Conservation (phyloP, 2,888 invertebrate species). For the Chloroclystis v-ata region DNA sequence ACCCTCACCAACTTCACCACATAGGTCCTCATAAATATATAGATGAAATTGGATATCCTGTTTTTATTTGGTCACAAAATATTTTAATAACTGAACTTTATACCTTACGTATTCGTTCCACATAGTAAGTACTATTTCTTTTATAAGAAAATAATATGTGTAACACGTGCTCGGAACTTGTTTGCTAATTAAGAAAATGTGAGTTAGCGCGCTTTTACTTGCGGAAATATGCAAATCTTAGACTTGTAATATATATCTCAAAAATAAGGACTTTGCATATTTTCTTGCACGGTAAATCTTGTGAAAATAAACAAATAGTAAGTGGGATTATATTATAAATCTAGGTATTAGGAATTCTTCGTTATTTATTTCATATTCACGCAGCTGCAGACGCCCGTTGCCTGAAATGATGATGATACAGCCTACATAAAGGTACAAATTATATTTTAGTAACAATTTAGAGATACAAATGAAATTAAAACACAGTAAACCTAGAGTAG, state of each 20-base stretch:
- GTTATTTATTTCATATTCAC: too few relatives aligned
- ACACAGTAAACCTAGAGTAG: slow-evolving; percentile 18
- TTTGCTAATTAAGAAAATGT: slow-evolving; percentile 67
- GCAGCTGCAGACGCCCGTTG: too few relatives aligned
- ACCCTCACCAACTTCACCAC: too few relatives aligned
- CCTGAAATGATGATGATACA: too few relatives aligned
- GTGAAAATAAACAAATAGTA: too few relatives aligned
- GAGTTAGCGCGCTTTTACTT: slow-evolving; percentile 58
- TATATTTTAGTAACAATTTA: background rate
- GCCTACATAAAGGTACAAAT: too few relatives aligned
- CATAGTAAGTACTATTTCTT: too few relatives aligned
- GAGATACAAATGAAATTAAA: slow-evolving; percentile 19
- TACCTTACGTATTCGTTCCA: background rate
- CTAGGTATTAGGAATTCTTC: too few relatives aligned
- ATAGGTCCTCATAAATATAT: too few relatives aligned
- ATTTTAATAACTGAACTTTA: background rate
- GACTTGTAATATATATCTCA: background rate
- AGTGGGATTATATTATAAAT: too few relatives aligned
- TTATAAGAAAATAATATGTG: slow-evolving; percentile 3
- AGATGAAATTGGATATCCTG: too few relatives aligned
- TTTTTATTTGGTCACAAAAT: background rate
- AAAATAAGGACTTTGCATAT: too few relatives aligned
- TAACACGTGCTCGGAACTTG: slow-evolving; percentile 32
- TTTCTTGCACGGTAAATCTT: background rate
- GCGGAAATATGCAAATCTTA: slow-evolving; percentile 71